Base-by-base conservation (phyloP, 1,140 invertebrate species). In the Caenorhabditis tropicalis region DNA sequence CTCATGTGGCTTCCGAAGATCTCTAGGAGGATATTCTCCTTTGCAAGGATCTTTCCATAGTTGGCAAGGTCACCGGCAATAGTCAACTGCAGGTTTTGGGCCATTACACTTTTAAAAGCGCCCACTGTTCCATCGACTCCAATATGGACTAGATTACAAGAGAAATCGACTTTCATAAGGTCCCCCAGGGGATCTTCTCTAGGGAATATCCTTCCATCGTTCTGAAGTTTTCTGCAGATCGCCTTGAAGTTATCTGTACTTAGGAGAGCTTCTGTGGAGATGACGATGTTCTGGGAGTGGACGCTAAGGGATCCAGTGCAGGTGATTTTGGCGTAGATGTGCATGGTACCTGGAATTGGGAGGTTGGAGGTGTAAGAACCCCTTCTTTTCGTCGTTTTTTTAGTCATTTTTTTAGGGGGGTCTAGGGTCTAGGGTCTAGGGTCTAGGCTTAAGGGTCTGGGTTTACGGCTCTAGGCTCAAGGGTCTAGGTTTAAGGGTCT, bases 301-400 rank as follows among this genome's bases (percentile, higher is more conserved):
- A 82, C 56, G 31, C n/a, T 36, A 0, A 82, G 24, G 1, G 56
- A 27, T 1, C 60, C 82, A 19, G 60, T 39, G 21, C 56, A 51
- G 16, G 65, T 43, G 65, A 82, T 82, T 51, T 82, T 82, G 0
- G 82, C 82, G 60, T 82, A 65, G 16, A 82, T 51, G 60, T 82
- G 82, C 82, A 82, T 82, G 1, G 82, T 82, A 7, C 80, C 81
- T 27, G 49, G 4, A 39, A 58, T 58, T 21, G 6, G 49, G 16
- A 51, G 4, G 3, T 4, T 21, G 49, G 16, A 51, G n/a, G n/a
- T n/a, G n/a, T n/a, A n/a, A n/a, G n/a, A n/a, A n/a, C n/a, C n/a
- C n/a, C n/a, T n/a, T n/a, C n/a, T n/a, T n/a, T n/a, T n/a, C n/a
- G n/a, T n/a, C n/a, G n/a, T n/a, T n/a, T n/a, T n/a, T n/a, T n/a